Evolutionary conservation across 92 coral and sea anemone genomes (phyloP), one percentile per base, ranked within the genome.

Genomic region (Palythoa grandis): DNA sequence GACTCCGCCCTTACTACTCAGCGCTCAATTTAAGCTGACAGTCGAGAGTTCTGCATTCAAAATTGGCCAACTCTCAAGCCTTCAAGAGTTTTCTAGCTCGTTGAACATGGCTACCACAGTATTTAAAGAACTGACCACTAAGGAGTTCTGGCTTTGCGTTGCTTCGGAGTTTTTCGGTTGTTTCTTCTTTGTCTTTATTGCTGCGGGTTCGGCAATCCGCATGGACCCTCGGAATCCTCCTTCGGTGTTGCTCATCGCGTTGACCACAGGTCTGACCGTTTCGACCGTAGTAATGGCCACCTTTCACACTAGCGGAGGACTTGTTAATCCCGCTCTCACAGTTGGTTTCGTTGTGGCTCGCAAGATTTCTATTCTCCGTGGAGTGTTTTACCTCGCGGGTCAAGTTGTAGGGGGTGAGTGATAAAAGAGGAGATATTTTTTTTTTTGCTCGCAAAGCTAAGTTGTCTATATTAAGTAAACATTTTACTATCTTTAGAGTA

Each of bases 281-380:
- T 57, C 91, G 5, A 83, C 89, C 24, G 83, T 84, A 22, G 75
- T 84, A 29, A 89, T 88, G 88, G 78, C 88, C 15, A 83, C 89
- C 29, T 88, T 88, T 29, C 90, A 91, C 61, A 88, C 82, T 38
- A 88, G 86, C 43, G 93, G 91, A 11, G 93, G 93, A 22, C 91
- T 83, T 70, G 69, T 88, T 7, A 91, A 91, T 66, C 91, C 93
- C 22, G 93, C 93, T 23, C 91, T 91, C 48, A 91, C 91, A 22
- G 89, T 82, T 35, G 93, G 88, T 35, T 91, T 88, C 38, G 86
- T 91, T 16, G 82, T 88, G 19, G 74, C 93, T 52, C 82, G 88
- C 29, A 91, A 84, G 71, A 88, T 91, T 11, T 83, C 91, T 12
- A 82, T 89, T 40, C 58, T 91, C 17, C 70, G 87, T 52, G 93